A percentile compares a stretch with the other conserved stretches of the same genome.
phyloP scores from a whole-genome alignment of 92 coral and sea anemone species.

The Porites lobata region DNA sequence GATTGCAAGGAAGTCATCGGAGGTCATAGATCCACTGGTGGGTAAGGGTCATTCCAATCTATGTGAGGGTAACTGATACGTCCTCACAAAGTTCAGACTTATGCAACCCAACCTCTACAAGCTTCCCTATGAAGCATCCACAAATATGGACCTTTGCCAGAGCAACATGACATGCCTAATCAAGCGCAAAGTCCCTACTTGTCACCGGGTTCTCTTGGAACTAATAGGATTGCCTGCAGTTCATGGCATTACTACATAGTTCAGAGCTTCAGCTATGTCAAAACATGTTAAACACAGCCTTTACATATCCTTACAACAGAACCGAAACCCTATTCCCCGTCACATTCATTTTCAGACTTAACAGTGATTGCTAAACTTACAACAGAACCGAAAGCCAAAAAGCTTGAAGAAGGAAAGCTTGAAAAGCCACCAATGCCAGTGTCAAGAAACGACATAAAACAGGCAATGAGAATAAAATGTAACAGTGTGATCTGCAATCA shows the following conservation, averaged over 20 bases:
- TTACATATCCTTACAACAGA: too few species aligned
- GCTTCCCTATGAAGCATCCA: not conserved
- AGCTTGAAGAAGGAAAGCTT: not conserved
- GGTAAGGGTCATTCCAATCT: constrained; percentile 62
- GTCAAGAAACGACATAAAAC: not conserved
- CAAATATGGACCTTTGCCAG: not conserved
- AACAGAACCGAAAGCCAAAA: not conserved
- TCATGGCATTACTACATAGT: too few species aligned
- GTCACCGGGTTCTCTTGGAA: not conserved
- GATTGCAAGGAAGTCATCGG: constrained; percentile 32
- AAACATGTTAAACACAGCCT: too few species aligned
- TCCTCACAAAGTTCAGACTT: constrained; percentile 50
- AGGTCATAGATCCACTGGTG: constrained; percentile 32
- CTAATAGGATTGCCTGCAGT: too few species aligned
- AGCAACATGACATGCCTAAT: not conserved
- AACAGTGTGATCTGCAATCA: not conserved
- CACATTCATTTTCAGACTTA: not conserved
- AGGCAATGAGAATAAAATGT: not conserved
- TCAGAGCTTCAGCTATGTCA: too few species aligned
- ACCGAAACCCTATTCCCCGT: not conserved
- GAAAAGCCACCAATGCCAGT: not conserved
- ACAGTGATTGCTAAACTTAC: not conserved
- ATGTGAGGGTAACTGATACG: constrained; percentile 44
- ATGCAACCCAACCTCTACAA: constrained; percentile 50
- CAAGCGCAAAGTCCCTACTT: not conserved